phyloP scores from a whole-genome alignment of 1,140 invertebrate genomes.

The Achroia grisella region DNA sequence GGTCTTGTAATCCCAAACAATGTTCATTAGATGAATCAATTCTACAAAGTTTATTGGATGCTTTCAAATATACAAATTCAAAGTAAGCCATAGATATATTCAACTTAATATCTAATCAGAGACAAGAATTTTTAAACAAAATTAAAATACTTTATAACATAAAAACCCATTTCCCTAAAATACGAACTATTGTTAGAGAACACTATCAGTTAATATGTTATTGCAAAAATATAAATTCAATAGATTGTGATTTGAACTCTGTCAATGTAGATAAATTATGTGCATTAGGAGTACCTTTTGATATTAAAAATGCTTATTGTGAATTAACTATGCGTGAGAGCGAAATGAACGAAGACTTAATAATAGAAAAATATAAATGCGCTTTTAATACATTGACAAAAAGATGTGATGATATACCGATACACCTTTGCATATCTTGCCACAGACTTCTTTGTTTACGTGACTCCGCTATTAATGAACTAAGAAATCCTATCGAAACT shows the following conservation, averaged over 20 bases:
- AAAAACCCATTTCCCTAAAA: slow-evolving; percentile 11
- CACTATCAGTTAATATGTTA: slow-evolving; percentile 11
- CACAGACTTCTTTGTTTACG: slow-evolving; percentile 15
- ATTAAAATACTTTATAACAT: slow-evolving; percentile 5
- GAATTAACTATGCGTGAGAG: too few relatives aligned
- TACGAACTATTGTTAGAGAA: slow-evolving; percentile 7
- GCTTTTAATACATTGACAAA: slow-evolving; percentile 10
- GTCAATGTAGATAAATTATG: too few relatives aligned
- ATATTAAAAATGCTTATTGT: too few relatives aligned
- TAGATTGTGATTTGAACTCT: slow-evolving; percentile 7
- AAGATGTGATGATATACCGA: slow-evolving; percentile 14
- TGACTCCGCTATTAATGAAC: slow-evolving; percentile 9
- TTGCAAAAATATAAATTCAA: slow-evolving; percentile 3
- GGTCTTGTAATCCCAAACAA: background rate
- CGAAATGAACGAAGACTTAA: too few relatives aligned
- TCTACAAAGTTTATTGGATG: too few relatives aligned
- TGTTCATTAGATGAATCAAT: background rate
- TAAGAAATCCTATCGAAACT: slow-evolving; percentile 12
- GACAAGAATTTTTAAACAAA: background rate
- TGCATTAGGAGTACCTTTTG: too few relatives aligned
- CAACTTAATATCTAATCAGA: background rate
- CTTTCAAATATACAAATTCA: too few relatives aligned
- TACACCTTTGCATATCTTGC: slow-evolving; percentile 17
- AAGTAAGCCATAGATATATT: background rate
- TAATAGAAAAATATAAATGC: background rate